Conservation (phyloP, 2,113 vertebrate species). For the Patagioenas fasciata region DNA sequence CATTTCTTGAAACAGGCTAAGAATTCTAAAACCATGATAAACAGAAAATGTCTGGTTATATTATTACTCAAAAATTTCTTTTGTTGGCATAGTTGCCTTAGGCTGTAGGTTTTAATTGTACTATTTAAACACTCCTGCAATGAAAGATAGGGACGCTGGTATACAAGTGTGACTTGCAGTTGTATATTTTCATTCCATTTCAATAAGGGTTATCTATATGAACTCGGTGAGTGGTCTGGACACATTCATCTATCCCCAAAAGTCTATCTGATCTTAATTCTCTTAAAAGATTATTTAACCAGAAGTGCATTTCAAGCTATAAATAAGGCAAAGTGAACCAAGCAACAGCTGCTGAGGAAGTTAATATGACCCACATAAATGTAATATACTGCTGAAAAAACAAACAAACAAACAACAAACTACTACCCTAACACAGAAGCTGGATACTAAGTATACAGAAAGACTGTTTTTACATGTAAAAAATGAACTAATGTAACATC, state of each 20-base stretch:
- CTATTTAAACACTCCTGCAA: background rate
- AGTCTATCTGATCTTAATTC: constrained; percentile 48
- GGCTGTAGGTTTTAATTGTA: constrained; percentile 23
- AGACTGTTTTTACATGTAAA: background rate
- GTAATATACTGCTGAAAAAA: constrained; percentile 12
- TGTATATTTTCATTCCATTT: constrained; percentile 6
- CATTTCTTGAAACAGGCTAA: background rate
- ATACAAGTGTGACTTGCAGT: background rate
- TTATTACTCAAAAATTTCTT: background rate
- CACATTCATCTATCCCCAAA: constrained; percentile 5
- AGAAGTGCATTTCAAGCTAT: constrained; percentile 19
- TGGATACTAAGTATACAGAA: background rate
- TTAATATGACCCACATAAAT: constrained; percentile 18
- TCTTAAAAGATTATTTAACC: constrained; percentile 52
- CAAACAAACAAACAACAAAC: background rate
- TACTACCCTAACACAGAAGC: background rate
- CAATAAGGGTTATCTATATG: background rate
- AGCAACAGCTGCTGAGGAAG: constrained; percentile 53
- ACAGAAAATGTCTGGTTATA: background rate
- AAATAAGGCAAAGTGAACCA: constrained; percentile 28
- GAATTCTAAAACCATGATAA: background rate
- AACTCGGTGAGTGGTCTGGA: background rate
- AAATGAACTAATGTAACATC: background rate
- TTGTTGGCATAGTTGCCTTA: background rate
- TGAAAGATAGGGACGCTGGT: background rate